Percentiles rank a stretch among this genome's conserved stretches.
These are phyloP conservation scores for Psephotus haematonotus DNA, from an alignment of 2,113 vertebrate species.

Conservation along the genomic window DNA sequence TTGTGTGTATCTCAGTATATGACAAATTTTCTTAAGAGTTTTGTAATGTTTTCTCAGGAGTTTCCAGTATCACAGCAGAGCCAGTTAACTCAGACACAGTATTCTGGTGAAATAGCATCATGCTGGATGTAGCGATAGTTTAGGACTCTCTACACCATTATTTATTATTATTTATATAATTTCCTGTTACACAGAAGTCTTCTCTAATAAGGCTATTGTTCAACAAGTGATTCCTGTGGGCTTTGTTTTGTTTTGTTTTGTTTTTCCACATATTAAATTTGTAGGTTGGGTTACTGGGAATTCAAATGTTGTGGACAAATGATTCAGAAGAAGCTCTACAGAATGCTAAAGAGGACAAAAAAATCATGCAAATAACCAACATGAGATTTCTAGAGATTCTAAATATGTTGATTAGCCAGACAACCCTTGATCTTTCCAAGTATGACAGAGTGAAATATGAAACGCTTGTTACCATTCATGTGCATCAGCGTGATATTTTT, in stretches of 20 bases:
- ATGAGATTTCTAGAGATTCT: constrained; percentile 88
- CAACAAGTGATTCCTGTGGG: background rate
- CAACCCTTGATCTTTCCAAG: constrained; percentile 82
- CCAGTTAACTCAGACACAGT: background rate
- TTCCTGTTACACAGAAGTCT: background rate
- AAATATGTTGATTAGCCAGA: constrained; percentile 86
- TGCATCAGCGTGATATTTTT: constrained; percentile 93
- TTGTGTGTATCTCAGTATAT: background rate
- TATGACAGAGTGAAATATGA: constrained; percentile 90
- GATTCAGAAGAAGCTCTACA: constrained; percentile 85
- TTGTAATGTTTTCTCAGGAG: background rate
- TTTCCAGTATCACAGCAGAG: background rate
- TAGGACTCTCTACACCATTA: background rate
- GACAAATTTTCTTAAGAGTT: background rate
- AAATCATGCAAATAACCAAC: constrained; percentile 86
- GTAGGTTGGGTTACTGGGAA: constrained; percentile 88
- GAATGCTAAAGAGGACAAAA: constrained; percentile 84
- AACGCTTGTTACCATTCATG: constrained; percentile 91
- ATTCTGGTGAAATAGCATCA: background rate
- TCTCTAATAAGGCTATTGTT: background rate
- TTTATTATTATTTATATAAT: background rate
- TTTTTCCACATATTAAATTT: constrained; percentile 1
- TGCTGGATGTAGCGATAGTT: background rate
- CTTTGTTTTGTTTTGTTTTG: background rate
- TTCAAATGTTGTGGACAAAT: constrained; percentile 91